A percentile compares a stretch with the other conserved stretches of the same genome.
These are phyloP conservation scores for Vidua macroura DNA, from an alignment of 2,113 vertebrate species.

Conservation along the genomic window DNA sequence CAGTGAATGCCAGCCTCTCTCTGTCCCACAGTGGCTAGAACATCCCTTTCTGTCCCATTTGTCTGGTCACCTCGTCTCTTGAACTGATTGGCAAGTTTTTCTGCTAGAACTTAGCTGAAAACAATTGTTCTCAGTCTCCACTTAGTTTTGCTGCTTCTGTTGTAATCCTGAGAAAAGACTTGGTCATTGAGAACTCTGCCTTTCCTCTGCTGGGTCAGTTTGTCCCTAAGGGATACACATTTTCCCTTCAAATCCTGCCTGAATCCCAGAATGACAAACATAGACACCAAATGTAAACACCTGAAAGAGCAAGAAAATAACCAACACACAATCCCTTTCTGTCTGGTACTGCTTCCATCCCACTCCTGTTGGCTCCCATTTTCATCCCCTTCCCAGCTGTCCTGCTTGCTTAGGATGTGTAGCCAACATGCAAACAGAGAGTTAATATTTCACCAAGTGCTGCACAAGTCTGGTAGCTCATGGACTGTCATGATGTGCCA, in stretches of 20 bases:
- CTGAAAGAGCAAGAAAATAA: constrained; percentile 44
- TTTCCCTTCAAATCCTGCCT: background rate
- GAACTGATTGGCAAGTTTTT: background rate
- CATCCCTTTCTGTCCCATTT: background rate
- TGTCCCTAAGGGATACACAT: background rate
- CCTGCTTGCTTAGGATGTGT: background rate
- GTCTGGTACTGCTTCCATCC: background rate
- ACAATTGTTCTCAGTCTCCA: background rate
- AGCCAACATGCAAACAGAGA: background rate
- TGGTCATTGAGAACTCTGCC: background rate
- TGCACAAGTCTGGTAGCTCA: background rate
- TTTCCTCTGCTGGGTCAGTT: background rate
- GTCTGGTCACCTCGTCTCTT: background rate
- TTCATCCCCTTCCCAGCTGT: background rate
- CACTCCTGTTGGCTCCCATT: background rate
- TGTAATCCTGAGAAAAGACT: background rate
- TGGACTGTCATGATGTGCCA: background rate
- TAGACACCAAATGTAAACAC: background rate
- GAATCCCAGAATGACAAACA: background rate
- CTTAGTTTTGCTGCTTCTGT: background rate
- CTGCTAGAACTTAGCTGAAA: background rate
- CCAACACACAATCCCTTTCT: background rate
- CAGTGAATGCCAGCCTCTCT: background rate
- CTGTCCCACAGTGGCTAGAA: background rate
- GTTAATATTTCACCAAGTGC: background rate